Conservation (phyloP, 1,140 invertebrate genomes). For the Pogonomyrmex barbatus region DNA sequence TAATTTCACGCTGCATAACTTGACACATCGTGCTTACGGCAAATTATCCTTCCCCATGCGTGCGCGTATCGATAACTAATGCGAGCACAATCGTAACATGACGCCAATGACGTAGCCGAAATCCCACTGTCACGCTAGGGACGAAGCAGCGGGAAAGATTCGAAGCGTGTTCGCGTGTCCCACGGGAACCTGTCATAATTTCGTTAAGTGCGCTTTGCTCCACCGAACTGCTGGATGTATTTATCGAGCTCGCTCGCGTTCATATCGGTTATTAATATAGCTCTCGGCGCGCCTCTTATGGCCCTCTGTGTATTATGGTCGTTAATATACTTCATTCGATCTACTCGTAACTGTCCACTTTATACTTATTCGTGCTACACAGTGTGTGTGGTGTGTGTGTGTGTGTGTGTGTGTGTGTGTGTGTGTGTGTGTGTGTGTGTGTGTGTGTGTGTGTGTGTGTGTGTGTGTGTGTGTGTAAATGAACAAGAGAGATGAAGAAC, state of each 20-base stretch:
- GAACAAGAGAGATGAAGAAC: no score
- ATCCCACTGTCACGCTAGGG: slow-evolving; percentile 59
- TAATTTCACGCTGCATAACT: slow-evolving; percentile 26
- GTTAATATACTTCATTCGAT: slow-evolving; percentile 44
- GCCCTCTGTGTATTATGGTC: neutral
- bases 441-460: no score
- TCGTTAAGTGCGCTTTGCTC: slow-evolving; percentile 40
- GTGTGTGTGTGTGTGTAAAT: no score
- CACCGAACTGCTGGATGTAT: slow-evolving; percentile 22
- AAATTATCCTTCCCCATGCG: slow-evolving; percentile 63
- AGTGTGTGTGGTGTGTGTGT: no score
- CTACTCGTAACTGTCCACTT: slow-evolving; percentile 7
- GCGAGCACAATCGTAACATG: slow-evolving; percentile 30
- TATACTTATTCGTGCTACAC: neutral
- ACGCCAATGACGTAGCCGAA: slow-evolving; percentile 42
- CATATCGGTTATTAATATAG: slow-evolving; percentile 56
- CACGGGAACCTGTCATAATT: slow-evolving; percentile 63
- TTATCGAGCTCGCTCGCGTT: slow-evolving; percentile 38
- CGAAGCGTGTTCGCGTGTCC: slow-evolving; percentile 56
- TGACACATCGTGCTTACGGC: slow-evolving; percentile 47
- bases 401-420: no score
- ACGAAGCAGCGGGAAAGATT: slow-evolving; percentile 46
- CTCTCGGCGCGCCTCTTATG: slow-evolving; percentile 29
- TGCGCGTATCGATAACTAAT: slow-evolving; percentile 68
- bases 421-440: no score